phyloP scores from a whole-genome alignment of 2,888 invertebrate species.

The Torymus auratus region DNA sequence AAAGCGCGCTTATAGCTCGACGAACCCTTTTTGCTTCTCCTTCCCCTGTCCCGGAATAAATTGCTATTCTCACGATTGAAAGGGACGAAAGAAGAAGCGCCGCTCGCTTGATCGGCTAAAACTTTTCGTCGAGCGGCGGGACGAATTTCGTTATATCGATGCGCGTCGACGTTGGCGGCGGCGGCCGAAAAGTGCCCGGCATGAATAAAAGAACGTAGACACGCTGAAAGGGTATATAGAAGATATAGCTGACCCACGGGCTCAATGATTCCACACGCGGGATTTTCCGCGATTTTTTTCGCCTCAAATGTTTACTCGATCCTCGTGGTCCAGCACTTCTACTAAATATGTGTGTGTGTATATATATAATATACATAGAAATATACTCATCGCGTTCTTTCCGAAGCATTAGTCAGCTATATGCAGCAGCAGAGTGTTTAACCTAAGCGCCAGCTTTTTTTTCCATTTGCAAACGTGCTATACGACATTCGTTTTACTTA shows the following conservation, averaged over 20 bases:
- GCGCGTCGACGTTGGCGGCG: too few species aligned
- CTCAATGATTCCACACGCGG: conserved; percentile 1
- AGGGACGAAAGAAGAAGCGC: not conserved
- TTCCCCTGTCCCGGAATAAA: too few species aligned
- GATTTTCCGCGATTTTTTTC: conserved; percentile 1
- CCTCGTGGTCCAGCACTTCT: not conserved
- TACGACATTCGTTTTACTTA: too few species aligned
- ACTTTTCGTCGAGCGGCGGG: not conserved
- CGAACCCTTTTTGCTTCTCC: too few species aligned
- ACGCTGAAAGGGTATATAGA: not conserved
- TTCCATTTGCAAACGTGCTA: too few species aligned
- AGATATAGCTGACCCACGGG: too few species aligned
- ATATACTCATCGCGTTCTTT: not conserved
- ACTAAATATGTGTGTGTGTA: not conserved
- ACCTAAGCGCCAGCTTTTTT: too few species aligned
- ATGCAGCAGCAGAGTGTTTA: too few species aligned
- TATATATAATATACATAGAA: not conserved
- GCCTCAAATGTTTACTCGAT: too few species aligned
- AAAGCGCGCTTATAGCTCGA: too few species aligned
- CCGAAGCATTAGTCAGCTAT: too few species aligned
- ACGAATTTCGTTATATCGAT: conserved; percentile 24
- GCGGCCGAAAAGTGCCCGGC: not conserved
- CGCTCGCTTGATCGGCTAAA: not conserved
- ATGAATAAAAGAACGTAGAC: conserved; percentile 21
- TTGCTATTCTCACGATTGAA: too few species aligned